Evolutionary conservation across 2,888 invertebrate genomes (phyloP).

Genomic region (Erpobdella octoculata): DNA sequence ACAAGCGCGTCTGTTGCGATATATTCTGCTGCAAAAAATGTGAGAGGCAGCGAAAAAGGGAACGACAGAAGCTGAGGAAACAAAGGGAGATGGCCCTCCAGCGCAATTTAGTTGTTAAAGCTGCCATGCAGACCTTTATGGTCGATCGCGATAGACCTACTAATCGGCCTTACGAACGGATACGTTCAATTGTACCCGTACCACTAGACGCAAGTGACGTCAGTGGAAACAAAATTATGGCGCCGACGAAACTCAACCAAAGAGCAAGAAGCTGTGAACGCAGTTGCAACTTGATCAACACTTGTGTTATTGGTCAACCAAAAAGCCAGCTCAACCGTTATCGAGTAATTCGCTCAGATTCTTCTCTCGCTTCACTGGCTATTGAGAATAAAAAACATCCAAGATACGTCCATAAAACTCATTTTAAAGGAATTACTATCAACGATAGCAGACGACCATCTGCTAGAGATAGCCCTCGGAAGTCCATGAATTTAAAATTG

Average conservation of each 20-base stretch:
- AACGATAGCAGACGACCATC: not conserved
- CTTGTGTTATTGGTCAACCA: not conserved
- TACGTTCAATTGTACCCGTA: not conserved
- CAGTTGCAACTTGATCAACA: not conserved
- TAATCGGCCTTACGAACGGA: not conserved
- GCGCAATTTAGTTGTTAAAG: constrained; percentile 22
- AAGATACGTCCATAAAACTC: not conserved
- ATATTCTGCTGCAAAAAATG: constrained; percentile 39
- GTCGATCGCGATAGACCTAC: not conserved
- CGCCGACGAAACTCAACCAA: not conserved
- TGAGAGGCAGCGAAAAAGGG: constrained; percentile 36
- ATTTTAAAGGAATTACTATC: constrained; percentile 6
- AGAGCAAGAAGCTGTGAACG: not conserved
- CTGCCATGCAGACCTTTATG: not conserved
- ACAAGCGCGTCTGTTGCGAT: constrained; percentile 40
- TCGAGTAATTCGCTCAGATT: not conserved
- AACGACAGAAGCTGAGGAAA: constrained; percentile 31
- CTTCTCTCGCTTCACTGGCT: not conserved
- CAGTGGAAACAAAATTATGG: too few species aligned
- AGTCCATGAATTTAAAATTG: too few species aligned
- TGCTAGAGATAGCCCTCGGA: not conserved
- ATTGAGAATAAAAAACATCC: not conserved
- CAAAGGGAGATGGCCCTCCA: constrained; percentile 27
- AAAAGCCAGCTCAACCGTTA: not conserved
- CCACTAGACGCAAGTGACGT: not conserved